phyloP scores from a whole-genome alignment of 2,888 invertebrate species.

The Phortica magna region DNA sequence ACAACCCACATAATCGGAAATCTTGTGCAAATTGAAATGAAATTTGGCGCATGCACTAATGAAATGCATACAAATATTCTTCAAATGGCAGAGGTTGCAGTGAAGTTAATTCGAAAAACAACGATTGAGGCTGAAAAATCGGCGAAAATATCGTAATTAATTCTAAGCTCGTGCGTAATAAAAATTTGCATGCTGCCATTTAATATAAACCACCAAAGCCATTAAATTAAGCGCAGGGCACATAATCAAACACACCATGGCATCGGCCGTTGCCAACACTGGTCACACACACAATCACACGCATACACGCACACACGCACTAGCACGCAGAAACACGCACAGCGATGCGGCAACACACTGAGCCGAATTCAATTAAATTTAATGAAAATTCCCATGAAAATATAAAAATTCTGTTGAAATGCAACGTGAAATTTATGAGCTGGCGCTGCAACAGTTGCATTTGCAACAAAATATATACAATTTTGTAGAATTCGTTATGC shows the following conservation, averaged over 20 bases:
- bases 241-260: conserved; percentile 8
- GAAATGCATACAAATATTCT: background rate
- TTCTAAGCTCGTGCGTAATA: background rate
- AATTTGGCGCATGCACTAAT: too few species aligned
- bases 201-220: background rate
- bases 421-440: conserved; percentile 9
- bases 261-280: background rate
- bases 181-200: background rate
- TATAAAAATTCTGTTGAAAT: background rate
- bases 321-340: background rate
- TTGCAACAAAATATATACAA: background rate
- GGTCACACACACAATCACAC: background rate
- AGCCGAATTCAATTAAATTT: conserved; percentile 11
- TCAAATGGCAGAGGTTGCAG: background rate
- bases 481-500: background rate
- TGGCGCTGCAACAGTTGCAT: background rate
- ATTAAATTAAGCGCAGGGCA: background rate
- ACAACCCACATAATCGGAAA: too few species aligned
- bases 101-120: background rate
- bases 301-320: background rate
- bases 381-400: conserved; percentile 10
- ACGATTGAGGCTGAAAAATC: background rate
- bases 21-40: too few species aligned
- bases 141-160: background rate
- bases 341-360: background rate